Evolutionary conservation across 2,113 vertebrate genomes (phyloP).

Genomic region (Paraplagusia blochii): DNA sequence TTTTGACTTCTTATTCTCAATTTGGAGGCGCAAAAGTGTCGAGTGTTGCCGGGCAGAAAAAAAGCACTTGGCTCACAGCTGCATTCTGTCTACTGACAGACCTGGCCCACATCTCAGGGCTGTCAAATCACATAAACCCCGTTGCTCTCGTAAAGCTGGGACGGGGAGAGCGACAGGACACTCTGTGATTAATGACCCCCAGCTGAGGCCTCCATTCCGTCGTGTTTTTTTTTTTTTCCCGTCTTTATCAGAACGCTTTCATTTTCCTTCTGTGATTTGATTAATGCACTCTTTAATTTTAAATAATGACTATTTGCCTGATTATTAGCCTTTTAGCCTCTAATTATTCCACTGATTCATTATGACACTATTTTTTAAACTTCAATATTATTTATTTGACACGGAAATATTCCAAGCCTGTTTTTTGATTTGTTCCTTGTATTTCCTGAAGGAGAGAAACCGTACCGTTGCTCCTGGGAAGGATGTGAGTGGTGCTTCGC

Average conservation of each 20-base stretch:
- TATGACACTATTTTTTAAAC: too few species aligned
- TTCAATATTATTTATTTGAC: neutral
- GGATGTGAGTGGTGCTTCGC: conserved; percentile 97
- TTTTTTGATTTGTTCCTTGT: neutral
- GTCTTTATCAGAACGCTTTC: conserved; percentile 1
- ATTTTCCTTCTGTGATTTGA: neutral
- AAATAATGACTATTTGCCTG: neutral
- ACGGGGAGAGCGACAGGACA: conserved; percentile 15
- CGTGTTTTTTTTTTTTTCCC: neutral
- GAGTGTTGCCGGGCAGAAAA: conserved; percentile 63
- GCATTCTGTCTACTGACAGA: conserved; percentile 53
- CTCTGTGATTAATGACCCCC: conserved; percentile 45
- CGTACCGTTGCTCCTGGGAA: conserved; percentile 95
- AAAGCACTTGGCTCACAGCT: conserved; percentile 55
- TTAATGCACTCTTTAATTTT: neutral
- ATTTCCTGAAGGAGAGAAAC: conserved; percentile 87
- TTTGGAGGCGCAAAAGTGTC: conserved; percentile 23
- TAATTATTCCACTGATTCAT: too few species aligned
- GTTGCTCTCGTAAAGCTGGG: conserved; percentile 31
- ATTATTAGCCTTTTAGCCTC: too few species aligned
- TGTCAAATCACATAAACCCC: conserved; percentile 50
- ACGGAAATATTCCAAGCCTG: neutral
- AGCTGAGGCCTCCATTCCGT: neutral
- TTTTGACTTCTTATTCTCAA: conserved; percentile 23
- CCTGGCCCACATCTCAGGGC: conserved; percentile 48